Conservation (phyloP, 2,113 vertebrate species). For the Lophura nycthemera region DNA sequence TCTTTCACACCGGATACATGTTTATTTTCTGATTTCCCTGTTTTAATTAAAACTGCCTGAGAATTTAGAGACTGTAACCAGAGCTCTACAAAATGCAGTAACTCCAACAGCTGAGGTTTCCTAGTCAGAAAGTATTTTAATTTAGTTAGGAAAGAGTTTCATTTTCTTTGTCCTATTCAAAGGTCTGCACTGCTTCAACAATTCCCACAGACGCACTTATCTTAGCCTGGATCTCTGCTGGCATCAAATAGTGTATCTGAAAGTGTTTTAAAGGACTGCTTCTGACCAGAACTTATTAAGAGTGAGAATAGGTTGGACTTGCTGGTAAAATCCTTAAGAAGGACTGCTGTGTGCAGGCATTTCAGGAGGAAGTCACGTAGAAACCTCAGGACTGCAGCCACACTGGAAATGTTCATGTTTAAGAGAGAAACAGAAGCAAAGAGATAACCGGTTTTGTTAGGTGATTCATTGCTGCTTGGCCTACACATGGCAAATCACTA, state of each 20-base stretch:
- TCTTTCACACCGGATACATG: neutral
- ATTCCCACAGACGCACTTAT: neutral
- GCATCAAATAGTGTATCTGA: neutral
- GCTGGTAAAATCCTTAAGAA: neutral
- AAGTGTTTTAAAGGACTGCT: neutral
- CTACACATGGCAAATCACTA: neutral
- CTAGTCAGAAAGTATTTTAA: neutral
- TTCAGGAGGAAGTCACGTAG: neutral
- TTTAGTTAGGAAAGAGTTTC: neutral
- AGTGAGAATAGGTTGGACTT: neutral
- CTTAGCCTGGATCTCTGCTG: neutral
- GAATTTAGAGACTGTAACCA: neutral
- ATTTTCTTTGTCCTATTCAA: neutral
- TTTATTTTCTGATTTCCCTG: neutral
- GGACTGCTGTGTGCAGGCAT: neutral
- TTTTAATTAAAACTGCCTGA: neutral
- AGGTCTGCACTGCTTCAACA: neutral
- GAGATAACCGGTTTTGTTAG: conserved; percentile 5
- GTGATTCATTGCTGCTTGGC: neutral
- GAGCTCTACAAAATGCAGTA: neutral
- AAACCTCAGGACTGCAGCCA: neutral
- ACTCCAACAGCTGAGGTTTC: neutral
- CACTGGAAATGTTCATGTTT: conserved; percentile 2
- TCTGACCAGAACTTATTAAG: neutral
- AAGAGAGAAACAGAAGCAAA: conserved; percentile 48